phyloP scores from a whole-genome alignment of 2,797 vertebrate species.

The Anguilla pacifica region DNA sequence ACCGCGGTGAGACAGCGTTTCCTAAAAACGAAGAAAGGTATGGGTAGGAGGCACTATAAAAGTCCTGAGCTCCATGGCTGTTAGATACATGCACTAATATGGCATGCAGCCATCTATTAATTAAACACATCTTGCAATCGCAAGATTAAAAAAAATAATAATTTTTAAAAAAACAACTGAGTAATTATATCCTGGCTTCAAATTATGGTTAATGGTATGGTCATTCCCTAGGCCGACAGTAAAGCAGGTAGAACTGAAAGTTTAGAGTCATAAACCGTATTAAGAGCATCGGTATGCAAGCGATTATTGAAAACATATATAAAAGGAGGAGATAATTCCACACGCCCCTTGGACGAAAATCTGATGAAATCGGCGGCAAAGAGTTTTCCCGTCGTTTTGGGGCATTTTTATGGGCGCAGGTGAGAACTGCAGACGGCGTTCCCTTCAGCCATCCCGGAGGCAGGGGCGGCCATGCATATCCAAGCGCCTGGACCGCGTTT shows the following conservation, averaged over 20 bases:
- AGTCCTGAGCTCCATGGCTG: slow-evolving; percentile 14
- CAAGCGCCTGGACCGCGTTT: background rate
- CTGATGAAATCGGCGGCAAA: background rate
- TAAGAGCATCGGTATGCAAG: background rate
- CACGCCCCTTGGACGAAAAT: background rate
- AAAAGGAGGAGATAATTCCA: background rate
- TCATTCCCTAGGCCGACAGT: background rate
- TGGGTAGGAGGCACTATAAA: slow-evolving; percentile 4
- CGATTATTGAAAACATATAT: background rate
- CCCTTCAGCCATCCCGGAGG: background rate
- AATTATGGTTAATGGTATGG: background rate
- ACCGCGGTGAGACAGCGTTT: background rate
- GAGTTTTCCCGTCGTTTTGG: background rate
- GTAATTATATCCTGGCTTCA: background rate
- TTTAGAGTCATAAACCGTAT: background rate
- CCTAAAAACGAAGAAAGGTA: slow-evolving; percentile 19
- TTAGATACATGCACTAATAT: background rate
- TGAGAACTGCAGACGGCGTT: background rate
- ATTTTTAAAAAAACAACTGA: background rate
- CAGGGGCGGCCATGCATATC: background rate
- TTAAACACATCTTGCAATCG: background rate
- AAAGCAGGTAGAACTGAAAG: background rate
- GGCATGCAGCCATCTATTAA: background rate
- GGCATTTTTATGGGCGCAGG: background rate
- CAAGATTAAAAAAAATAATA: background rate